phyloP scores from a whole-genome alignment of 2,888 invertebrate species.

The Drosophila anomalata region DNA sequence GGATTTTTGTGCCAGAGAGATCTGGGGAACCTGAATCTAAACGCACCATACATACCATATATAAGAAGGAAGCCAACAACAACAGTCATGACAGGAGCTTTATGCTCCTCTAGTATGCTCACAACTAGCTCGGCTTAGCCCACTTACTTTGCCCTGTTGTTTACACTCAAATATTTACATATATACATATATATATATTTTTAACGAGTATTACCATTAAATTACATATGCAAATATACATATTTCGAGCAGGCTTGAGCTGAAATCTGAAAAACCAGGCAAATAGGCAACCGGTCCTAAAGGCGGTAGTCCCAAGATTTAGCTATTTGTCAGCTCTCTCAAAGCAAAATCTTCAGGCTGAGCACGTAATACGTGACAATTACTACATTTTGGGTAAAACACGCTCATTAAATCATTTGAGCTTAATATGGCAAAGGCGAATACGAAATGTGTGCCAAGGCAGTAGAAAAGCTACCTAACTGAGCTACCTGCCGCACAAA shows the following conservation, averaged over 20 bases:
- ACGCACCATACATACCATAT: background rate
- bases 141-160: slow-evolving; percentile 51
- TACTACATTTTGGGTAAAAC: slow-evolving; percentile 78
- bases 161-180: slow-evolving; percentile 46
- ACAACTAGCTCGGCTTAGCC: slow-evolving; percentile 52
- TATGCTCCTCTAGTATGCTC: slow-evolving; percentile 42
- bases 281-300: slow-evolving; percentile 18
- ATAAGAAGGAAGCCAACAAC: background rate
- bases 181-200: slow-evolving; percentile 61
- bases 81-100: slow-evolving; percentile 7
- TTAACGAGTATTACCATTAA: slow-evolving; percentile 77
- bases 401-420: slow-evolving; percentile 78
- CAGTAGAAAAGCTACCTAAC: slow-evolving; percentile 48
- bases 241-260: slow-evolving; percentile 49
- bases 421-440: slow-evolving; percentile 60
- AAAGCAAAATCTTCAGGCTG: slow-evolving; percentile 66
- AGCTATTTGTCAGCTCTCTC: slow-evolving; percentile 68
- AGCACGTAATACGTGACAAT: slow-evolving; percentile 79
- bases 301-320: slow-evolving; percentile 59
- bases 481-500: slow-evolving; percentile 58
- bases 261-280: slow-evolving; percentile 24
- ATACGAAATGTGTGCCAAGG: slow-evolving; percentile 56
- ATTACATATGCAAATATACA: slow-evolving; percentile 79
- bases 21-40: slow-evolving; percentile 5
- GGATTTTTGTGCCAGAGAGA: slow-evolving; percentile 24